These are phyloP conservation scores for Pseudomyrmex sp. DNA, from an alignment of 1,140 invertebrate genomes.

Conservation along the genomic window DNA sequence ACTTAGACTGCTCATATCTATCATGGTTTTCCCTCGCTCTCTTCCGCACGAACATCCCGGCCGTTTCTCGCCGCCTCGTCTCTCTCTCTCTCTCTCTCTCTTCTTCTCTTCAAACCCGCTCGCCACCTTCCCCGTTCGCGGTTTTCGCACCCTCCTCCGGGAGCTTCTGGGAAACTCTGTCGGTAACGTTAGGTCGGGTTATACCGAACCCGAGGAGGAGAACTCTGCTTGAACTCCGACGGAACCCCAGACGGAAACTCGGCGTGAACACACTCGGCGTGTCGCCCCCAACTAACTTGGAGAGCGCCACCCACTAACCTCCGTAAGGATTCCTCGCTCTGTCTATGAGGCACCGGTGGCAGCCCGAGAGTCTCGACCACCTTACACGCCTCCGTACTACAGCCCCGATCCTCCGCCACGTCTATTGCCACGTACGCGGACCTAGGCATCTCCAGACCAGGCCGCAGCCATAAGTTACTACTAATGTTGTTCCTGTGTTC, in stretches of 20 bases:
- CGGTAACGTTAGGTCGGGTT: constrained; percentile 59
- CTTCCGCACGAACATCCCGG: constrained; percentile 8
- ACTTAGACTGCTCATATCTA: constrained; percentile 81
- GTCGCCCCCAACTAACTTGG: constrained; percentile 82
- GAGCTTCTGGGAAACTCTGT: constrained; percentile 61
- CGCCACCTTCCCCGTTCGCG: constrained; percentile 50
- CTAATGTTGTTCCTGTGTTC: constrained; percentile 84
- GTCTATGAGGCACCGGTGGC: constrained; percentile 55
- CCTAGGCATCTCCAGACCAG: constrained; percentile 72
- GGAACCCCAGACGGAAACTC: constrained; percentile 75
- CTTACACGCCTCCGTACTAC: constrained; percentile 64
- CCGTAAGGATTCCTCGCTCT: constrained; percentile 63
- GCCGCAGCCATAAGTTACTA: constrained; percentile 83
- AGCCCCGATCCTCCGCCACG: constrained; percentile 31
- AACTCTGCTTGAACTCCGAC: constrained; percentile 59
- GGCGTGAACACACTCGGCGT: constrained; percentile 76
- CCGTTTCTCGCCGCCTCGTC: constrained; percentile 23
- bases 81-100: neutral
- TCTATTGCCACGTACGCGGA: constrained; percentile 63
- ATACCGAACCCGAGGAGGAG: constrained; percentile 41
- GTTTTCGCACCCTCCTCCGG: constrained; percentile 71
- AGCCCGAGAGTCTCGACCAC: constrained; percentile 48
- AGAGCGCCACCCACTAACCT: constrained; percentile 65
- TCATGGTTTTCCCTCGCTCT: constrained; percentile 67
- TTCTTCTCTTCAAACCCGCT: neutral